These are phyloP conservation scores for Abrostola triplasia DNA, from an alignment of 2,888 invertebrate species.

Conservation along the genomic window DNA sequence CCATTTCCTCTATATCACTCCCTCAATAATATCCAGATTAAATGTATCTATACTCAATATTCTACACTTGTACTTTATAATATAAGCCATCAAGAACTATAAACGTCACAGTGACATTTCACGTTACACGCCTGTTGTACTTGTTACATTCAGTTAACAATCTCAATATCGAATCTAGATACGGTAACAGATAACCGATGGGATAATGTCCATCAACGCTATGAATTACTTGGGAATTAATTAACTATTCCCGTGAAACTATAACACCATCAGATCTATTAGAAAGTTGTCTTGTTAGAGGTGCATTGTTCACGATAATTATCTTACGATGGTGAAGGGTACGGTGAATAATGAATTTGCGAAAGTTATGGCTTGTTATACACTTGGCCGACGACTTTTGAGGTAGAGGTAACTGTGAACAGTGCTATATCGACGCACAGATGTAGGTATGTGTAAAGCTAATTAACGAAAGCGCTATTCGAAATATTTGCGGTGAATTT, in stretches of 20 bases:
- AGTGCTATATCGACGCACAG: neutral
- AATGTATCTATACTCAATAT: neutral
- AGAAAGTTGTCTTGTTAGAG: constrained; percentile 65
- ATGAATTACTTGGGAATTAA: constrained; percentile 78
- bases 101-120: constrained; percentile 60
- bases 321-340: constrained; percentile 42
- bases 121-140: constrained; percentile 69
- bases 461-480: no score
- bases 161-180: constrained; percentile 76
- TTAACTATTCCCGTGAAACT: constrained; percentile 71
- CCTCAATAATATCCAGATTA: neutral
- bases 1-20: neutral
- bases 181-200: constrained; percentile 65
- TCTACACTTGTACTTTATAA: constrained; percentile 1
- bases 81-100: constrained; percentile 54
- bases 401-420: neutral
- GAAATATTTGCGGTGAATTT: no score
- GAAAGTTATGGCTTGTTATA: constrained; percentile 35
- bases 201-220: constrained; percentile 78
- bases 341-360: constrained; percentile 42
- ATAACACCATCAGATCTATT: constrained; percentile 70
- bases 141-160: constrained; percentile 75
- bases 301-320: constrained; percentile 50
- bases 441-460: neutral
- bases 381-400: constrained; percentile 17